phyloP scores from a whole-genome alignment of 2,113 vertebrate species.

The Piprites chloris region DNA sequence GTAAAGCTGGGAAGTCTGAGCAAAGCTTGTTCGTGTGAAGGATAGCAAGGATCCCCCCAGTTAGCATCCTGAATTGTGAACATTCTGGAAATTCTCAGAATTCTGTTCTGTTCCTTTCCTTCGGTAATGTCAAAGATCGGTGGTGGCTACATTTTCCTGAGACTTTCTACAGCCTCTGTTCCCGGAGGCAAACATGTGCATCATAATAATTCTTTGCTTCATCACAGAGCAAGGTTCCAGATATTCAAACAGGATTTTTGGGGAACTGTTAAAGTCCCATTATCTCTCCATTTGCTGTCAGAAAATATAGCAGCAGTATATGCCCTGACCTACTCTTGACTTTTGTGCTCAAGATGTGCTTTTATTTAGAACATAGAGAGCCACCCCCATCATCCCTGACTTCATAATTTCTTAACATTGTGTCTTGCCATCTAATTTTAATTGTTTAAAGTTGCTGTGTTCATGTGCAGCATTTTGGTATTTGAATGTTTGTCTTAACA shows the following conservation, averaged over 20 bases:
- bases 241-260: neutral
- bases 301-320: neutral
- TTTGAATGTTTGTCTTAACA: neutral
- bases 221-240: fast-evolving
- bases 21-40: neutral
- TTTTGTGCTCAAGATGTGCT: neutral
- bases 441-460: neutral
- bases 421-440: neutral
- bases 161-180: neutral
- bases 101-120: neutral
- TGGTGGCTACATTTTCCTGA: neutral
- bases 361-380: neutral
- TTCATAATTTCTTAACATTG: neutral
- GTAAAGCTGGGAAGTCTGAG: neutral
- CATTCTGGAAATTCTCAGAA: neutral
- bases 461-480: neutral
- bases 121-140: neutral
- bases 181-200: neutral
- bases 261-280: neutral
- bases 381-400: neutral
- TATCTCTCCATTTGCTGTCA: neutral
- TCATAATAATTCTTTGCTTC: neutral
- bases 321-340: neutral
- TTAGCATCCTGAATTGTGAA: neutral
- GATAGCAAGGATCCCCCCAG: neutral